Evolutionary conservation across 2,888 invertebrate genomes (phyloP).

Genomic region (Mesochorus sp.): DNA sequence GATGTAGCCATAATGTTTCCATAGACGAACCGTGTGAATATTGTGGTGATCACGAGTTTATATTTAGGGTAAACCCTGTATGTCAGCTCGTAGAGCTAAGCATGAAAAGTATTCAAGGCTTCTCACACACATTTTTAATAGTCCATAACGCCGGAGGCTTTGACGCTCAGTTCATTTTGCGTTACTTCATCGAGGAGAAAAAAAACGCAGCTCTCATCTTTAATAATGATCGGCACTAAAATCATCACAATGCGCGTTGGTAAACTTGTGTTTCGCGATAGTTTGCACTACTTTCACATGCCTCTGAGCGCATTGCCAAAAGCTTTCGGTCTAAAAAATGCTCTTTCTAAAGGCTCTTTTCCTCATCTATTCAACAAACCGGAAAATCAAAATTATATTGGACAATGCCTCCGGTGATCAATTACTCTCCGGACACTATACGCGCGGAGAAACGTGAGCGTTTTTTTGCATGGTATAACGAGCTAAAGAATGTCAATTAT

Average conservation of each 20-base stretch:
- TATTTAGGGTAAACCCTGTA: too few relatives aligned
- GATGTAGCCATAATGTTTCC: not conserved
- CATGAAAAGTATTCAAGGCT: not conserved
- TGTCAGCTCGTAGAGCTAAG: conserved; percentile 45
- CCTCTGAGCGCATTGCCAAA: conserved; percentile 65
- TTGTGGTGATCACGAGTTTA: too few relatives aligned
- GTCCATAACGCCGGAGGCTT: too few relatives aligned
- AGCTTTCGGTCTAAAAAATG: conserved; percentile 69
- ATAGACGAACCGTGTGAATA: too few relatives aligned
- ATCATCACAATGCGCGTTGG: conserved; percentile 56
- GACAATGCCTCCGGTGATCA: conserved; percentile 20
- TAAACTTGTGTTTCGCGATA: conserved; percentile 65
- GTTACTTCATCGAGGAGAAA: conserved; percentile 17
- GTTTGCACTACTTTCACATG: conserved; percentile 71
- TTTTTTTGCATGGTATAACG: conserved; percentile 64
- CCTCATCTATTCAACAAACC: conserved; percentile 67
- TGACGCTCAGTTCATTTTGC: conserved; percentile 32
- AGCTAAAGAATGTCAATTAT: conserved; percentile 49
- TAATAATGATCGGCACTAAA: conserved; percentile 32
- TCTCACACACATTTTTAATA: too few relatives aligned
- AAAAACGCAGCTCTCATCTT: too few relatives aligned
- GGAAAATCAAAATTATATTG: conserved; percentile 53
- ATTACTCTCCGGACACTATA: conserved; percentile 65
- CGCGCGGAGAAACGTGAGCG: conserved; percentile 24
- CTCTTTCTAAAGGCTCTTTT: conserved; percentile 69